Evolutionary conservation across 2,888 invertebrate genomes (phyloP).

Genomic region (Tipula lateralis): DNA sequence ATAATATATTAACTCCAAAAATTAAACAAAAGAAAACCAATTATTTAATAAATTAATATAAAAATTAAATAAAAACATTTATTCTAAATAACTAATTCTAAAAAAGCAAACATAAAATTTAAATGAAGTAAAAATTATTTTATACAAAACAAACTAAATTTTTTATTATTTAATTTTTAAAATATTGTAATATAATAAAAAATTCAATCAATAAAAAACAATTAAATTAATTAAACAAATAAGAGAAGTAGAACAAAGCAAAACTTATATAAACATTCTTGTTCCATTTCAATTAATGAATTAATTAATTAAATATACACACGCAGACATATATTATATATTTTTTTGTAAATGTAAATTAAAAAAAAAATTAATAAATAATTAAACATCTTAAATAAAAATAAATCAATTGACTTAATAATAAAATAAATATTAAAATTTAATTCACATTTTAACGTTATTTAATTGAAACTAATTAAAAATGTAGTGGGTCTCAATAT

Average conservation of each 20-base stretch:
- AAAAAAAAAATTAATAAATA: neutral
- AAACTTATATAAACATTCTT: neutral
- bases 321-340: neutral
- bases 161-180: neutral
- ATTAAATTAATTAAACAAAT: neutral
- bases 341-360: slow-evolving; percentile 15
- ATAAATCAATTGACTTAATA: neutral
- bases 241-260: neutral
- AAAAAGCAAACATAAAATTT: neutral
- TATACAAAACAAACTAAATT: neutral
- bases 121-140: neutral
- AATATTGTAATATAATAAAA: neutral
- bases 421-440: neutral
- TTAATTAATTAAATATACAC: slow-evolving; percentile 2
- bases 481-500: neutral
- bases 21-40: neutral
- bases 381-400: neutral
- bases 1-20: neutral
- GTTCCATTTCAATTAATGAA: too few species aligned
- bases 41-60: neutral
- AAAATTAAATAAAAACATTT: neutral
- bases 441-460: neutral
- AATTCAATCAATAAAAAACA: neutral
- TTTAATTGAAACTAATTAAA: neutral
- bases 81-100: neutral